Conservation (phyloP, 2,113 vertebrate species). For the Guaruba guarouba region DNA sequence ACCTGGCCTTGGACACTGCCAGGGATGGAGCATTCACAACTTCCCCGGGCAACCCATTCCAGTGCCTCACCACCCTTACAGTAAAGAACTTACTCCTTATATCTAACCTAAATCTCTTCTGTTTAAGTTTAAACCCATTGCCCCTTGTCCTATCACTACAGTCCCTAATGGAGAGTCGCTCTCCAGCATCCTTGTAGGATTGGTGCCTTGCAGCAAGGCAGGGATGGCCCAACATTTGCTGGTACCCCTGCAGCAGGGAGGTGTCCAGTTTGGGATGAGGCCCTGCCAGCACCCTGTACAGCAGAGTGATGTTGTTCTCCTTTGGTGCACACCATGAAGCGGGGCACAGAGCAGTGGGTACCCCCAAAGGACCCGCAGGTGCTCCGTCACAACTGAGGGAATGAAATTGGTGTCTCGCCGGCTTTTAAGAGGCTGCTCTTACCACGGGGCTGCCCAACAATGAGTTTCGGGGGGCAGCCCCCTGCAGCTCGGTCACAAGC, state of each 20-base stretch:
- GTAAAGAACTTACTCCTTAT: neutral
- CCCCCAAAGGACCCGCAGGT: accelerated
- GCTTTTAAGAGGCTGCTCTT: neutral
- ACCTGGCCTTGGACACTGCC: neutral
- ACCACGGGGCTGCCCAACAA: neutral
- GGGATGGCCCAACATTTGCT: neutral
- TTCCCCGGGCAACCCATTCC: neutral
- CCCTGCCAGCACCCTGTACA: accelerated
- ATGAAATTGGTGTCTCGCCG: accelerated
- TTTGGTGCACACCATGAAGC: accelerated
- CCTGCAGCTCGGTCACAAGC: too few relatives aligned
- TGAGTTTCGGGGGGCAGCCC: neutral
- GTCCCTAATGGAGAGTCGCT: neutral
- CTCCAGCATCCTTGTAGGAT: neutral
- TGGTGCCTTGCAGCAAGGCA: neutral
- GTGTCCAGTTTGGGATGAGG: neutral
- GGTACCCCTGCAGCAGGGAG: neutral
- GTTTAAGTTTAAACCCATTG: neutral
- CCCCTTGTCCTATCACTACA: neutral
- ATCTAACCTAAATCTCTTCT: neutral
- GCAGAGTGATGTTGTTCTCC: neutral
- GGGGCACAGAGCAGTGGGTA: accelerated
- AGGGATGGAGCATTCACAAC: neutral
- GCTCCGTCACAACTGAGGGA: accelerated
- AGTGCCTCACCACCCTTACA: neutral